These are phyloP conservation scores for Zaprionus nigranus DNA, from an alignment of 1,140 invertebrate species.

Conservation along the genomic window DNA sequence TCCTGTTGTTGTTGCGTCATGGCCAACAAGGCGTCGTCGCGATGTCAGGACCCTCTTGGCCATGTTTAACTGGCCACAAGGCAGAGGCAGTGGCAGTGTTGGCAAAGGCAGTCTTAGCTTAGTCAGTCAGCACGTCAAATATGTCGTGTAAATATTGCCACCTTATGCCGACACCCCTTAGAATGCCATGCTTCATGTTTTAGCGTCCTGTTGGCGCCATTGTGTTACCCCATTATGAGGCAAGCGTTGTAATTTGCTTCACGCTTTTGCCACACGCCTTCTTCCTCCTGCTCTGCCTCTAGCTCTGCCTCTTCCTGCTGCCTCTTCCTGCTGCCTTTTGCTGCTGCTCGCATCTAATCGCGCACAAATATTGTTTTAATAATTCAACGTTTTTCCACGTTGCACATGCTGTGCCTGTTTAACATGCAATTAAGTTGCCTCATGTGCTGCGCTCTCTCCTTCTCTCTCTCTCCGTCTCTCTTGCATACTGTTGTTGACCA, in stretches of 20 bases:
- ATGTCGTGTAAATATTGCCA: conserved; percentile 74
- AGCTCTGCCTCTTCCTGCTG: neutral
- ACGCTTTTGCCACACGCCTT: conserved; percentile 3
- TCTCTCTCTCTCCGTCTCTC: neutral
- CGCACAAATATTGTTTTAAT: conserved; percentile 77
- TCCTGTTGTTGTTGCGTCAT: conserved; percentile 46
- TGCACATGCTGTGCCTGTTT: conserved; percentile 38
- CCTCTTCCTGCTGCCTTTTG: conserved; percentile 30
- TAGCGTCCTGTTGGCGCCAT: conserved; percentile 61
- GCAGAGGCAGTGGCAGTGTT: conserved; percentile 11
- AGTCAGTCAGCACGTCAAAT: conserved; percentile 50
- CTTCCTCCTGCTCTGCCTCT: conserved; percentile 31
- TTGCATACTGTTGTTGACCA: conserved; percentile 51
- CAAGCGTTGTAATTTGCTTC: conserved; percentile 49
- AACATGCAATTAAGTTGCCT: conserved; percentile 71
- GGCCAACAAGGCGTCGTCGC: conserved; percentile 35
- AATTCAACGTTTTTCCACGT: conserved; percentile 56
- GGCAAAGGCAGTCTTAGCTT: conserved; percentile 37
- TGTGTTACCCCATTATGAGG: conserved; percentile 47
- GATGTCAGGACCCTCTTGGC: conserved; percentile 37
- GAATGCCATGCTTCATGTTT: conserved; percentile 14
- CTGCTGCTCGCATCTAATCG: conserved; percentile 53
- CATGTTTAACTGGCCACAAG: conserved; percentile 55
- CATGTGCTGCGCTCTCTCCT: conserved; percentile 22
- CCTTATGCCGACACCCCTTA: conserved; percentile 34